Percentiles rank a stretch among this genome's conserved stretches.
phyloP scores from a whole-genome alignment of 2,113 vertebrate genomes.

The Phrynosoma platyrhinos region DNA sequence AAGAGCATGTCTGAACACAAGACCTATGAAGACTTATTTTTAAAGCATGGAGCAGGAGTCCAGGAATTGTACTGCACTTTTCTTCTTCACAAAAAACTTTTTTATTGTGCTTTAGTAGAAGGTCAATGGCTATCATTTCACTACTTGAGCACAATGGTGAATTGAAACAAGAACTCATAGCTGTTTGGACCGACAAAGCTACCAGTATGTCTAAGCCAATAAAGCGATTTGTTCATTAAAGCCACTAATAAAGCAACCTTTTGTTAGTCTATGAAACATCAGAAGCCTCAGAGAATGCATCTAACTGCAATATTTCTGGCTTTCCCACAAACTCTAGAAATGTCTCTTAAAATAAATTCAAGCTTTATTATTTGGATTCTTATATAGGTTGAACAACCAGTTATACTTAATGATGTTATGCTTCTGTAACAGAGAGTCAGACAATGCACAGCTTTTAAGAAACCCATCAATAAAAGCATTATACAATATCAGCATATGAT shows the following conservation, averaged over 20 bases:
- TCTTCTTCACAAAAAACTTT: constrained; percentile 80
- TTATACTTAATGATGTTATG: constrained; percentile 3
- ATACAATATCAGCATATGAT: not conserved
- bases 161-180: constrained; percentile 85
- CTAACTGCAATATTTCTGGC: constrained; percentile 69
- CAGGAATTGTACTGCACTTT: constrained; percentile 64
- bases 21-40: constrained; percentile 39
- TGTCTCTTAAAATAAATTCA: constrained; percentile 64
- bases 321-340: constrained; percentile 70
- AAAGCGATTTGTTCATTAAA: constrained; percentile 85
- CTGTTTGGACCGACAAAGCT: constrained; percentile 82
- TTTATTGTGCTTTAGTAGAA: constrained; percentile 83
- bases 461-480: not conserved
- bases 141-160: constrained; percentile 81
- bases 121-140: constrained; percentile 83
- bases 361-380: constrained; percentile 44
- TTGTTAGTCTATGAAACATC: constrained; percentile 83
- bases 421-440: not conserved
- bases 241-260: constrained; percentile 84
- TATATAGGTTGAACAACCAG: constrained; percentile 18
- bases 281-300: constrained; percentile 77
- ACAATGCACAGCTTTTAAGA: not conserved
- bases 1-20: constrained; percentile 31
- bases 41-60: constrained; percentile 52
- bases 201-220: constrained; percentile 85